phyloP scores from a whole-genome alignment of 23 tunicate species.

The Aplidium turbinatum region DNA sequence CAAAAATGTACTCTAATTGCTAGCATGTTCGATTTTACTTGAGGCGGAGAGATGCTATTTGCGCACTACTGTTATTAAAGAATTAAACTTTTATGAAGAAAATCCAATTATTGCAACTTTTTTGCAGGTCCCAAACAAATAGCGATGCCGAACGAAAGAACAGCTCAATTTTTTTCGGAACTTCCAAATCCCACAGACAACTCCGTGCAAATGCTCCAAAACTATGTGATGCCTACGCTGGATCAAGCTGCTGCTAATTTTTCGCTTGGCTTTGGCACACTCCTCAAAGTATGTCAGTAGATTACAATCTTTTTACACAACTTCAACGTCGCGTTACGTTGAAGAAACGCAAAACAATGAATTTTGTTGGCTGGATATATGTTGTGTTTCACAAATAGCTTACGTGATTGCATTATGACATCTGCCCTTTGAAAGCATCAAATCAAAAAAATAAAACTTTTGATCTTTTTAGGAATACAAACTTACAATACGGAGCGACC shows the following conservation, averaged over 20 bases:
- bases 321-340: too few species aligned
- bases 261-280: constrained; percentile 72
- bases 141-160: constrained; percentile 77
- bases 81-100: too few species aligned
- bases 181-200: constrained; percentile 71
- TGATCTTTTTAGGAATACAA: constrained; percentile 79
- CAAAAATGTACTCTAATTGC: too few species aligned
- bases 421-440: too few species aligned
- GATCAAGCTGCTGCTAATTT: constrained; percentile 92
- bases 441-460: too few species aligned
- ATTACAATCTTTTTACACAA: too few species aligned
- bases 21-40: too few species aligned
- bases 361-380: neutral
- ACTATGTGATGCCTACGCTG: constrained; percentile 55
- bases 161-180: constrained; percentile 51
- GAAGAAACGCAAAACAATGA: neutral
- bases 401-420: too few species aligned
- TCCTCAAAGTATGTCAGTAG: constrained; percentile 77
- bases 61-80: too few species aligned
- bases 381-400: too few species aligned
- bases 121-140: constrained; percentile 78
- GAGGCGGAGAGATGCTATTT: neutral
- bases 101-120: neutral
- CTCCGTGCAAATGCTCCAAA: constrained; percentile 49
- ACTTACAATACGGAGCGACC: constrained; percentile 69